Evolutionary conservation across 2,113 vertebrate genomes (phyloP), one percentile per base, ranked within the genome.

Genomic region (Microcebus tavaratra): DNA sequence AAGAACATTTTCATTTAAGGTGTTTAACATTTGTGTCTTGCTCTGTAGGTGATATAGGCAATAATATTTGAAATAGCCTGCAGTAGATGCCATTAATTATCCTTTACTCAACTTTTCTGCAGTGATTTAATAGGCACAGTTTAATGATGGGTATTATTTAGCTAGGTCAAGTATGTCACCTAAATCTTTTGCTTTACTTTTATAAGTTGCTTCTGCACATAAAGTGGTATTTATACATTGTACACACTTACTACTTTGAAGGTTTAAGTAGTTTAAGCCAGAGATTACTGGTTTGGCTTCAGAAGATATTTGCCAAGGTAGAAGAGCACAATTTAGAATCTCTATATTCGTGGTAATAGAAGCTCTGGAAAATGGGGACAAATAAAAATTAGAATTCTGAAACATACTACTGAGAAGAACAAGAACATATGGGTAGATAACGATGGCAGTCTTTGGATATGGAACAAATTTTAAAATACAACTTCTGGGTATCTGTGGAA

Each of bases 331-430:
- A 82, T 88, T 96, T 80, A 79, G 82, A 94, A 70, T 97, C 8
- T 67, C 15, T 82, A 72, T 91, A 67, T 78, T 23, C 34, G 42
- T 78, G 53, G 76, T 87, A 88, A 65, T 84, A 90, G 83, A 88
- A 95, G 6, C 53, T 70, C 53, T 90, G 20, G 73, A 55, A 90
- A 93, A 68, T 81, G 31, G 25, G 61, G 76, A 57, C 73, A 73
- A 84, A 57, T 80, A 5, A 78, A 87, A 97, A 83, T 27, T 63
- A 83, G 85, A 92, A 75, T 79, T 63, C 50, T 88, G 72, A 96
- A 10, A 36, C 18, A 61, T 53, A 70, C 67, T 95, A 70, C 25
- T 75, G 82, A 59, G 45, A 93, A 84, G 87, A 93, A 14, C 31
- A 92, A 84, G 87, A 95, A 75, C 39, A 86, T 87, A 65, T 17